A percentile compares a stretch with the other conserved stretches of the same genome.
These are phyloP conservation scores for Ectropis grisescens DNA, from an alignment of 1,140 invertebrate species.

Conservation along the genomic window DNA sequence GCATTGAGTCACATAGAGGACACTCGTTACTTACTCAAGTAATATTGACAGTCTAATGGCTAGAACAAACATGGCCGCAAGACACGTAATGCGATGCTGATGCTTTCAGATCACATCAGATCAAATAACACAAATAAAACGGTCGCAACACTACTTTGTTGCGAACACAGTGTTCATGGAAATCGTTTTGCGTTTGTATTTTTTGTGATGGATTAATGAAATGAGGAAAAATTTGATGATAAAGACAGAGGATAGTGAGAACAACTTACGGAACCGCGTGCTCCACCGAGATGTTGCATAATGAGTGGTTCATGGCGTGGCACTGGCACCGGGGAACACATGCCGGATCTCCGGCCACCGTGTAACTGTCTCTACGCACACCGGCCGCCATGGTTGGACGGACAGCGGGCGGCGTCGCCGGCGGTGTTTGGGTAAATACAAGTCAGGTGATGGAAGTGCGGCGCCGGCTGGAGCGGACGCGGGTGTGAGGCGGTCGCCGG, in stretches of 20 bases:
- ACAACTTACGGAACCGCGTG: conserved; percentile 34
- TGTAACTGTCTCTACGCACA: too few relatives aligned
- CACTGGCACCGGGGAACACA: too few relatives aligned
- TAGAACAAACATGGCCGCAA: conserved; percentile 42
- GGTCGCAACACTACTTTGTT: too few relatives aligned
- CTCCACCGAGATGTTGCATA: conserved; percentile 42
- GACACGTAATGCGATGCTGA: conserved; percentile 12
- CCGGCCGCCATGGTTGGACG: too few relatives aligned
- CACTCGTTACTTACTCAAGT: conserved; percentile 11
- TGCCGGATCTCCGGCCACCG: too few relatives aligned
- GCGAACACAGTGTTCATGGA: too few relatives aligned
- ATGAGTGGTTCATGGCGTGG: conserved; percentile 21
- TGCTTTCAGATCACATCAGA: too few relatives aligned
- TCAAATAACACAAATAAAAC: too few relatives aligned
- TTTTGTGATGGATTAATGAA: too few relatives aligned
- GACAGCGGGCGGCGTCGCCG: too few relatives aligned
- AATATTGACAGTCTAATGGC: conserved; percentile 25
- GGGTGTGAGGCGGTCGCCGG: conserved; percentile 36
- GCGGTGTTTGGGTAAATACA: not conserved
- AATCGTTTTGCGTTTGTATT: too few relatives aligned
- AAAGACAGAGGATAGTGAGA: not conserved
- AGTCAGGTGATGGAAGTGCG: conserved; percentile 17
- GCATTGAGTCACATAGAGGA: conserved; percentile 18
- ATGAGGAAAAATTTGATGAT: too few relatives aligned
- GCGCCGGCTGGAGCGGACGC: conserved; percentile 25